phyloP scores from a whole-genome alignment of 2,888 invertebrate genomes.

The Sericinus montela region DNA sequence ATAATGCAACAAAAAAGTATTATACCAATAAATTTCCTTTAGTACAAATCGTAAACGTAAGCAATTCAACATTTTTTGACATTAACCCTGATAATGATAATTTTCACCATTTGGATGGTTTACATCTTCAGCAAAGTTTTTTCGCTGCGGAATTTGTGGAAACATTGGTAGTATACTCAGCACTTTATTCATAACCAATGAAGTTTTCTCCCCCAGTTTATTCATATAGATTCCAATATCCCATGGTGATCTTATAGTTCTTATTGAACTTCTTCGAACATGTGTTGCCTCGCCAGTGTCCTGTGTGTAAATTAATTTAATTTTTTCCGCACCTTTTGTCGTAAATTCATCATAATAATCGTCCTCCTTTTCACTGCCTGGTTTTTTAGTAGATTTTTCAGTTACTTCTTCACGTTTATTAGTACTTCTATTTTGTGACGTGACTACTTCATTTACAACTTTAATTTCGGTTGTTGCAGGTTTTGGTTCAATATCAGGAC shows the following conservation, averaged over 20 bases:
- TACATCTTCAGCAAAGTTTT: background rate
- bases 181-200: slow-evolving; percentile 32
- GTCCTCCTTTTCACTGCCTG: slow-evolving; percentile 3
- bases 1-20: no score
- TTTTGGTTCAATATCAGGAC: slow-evolving; percentile 15
- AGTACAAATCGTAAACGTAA: no score
- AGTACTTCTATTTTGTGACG: slow-evolving; percentile 33
- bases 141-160: slow-evolving; percentile 34
- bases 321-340: slow-evolving; percentile 28
- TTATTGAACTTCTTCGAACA: slow-evolving; percentile 27
- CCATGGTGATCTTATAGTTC: slow-evolving; percentile 43
- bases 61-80: no score
- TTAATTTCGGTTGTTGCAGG: slow-evolving; percentile 21
- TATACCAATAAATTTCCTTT: no score
- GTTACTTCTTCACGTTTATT: slow-evolving; percentile 13
- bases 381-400: slow-evolving; percentile 6
- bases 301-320: slow-evolving; percentile 27
- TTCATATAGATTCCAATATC: slow-evolving; percentile 31
- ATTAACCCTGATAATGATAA: no score
- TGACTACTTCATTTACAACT: slow-evolving; percentile 26
- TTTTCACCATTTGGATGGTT: no score
- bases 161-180: slow-evolving; percentile 48
- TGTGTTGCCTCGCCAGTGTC: slow-evolving; percentile 38
- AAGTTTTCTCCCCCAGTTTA: slow-evolving; percentile 36
- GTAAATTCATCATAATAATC: slow-evolving; percentile 47